Evolutionary conservation across 1,140 invertebrate genomes (phyloP).

Genomic region (Ctenoplectra terminalis): DNA sequence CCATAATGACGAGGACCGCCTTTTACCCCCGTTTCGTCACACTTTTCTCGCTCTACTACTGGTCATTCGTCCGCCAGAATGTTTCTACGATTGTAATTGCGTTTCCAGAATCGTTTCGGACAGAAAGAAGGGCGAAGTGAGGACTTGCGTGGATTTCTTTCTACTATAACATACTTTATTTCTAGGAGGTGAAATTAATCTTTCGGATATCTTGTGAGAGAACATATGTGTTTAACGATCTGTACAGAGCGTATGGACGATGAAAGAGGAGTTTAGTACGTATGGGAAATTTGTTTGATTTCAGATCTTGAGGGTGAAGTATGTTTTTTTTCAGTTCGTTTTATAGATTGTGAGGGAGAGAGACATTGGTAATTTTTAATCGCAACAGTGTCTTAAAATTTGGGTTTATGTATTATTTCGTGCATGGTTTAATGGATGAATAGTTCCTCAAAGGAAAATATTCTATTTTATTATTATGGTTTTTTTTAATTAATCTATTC

Average conservation of each 20-base stretch:
- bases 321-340: not conserved
- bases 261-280: not conserved
- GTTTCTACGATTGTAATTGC: not conserved
- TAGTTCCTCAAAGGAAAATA: too few relatives aligned
- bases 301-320: not conserved
- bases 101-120: not conserved
- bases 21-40: conserved; percentile 9
- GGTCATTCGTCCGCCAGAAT: not conserved
- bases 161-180: too few relatives aligned
- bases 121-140: not conserved
- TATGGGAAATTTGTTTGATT: not conserved
- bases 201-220: not conserved
- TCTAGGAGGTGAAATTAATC: not conserved
- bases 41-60: not conserved
- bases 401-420: too few relatives aligned
- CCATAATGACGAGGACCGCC: conserved; percentile 23
- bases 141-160: not conserved
- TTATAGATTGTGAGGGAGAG: not conserved
- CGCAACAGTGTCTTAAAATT: not conserved
- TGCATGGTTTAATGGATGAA: too few relatives aligned
- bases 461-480: too few relatives aligned
- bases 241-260: not conserved
- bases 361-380: not conserved
- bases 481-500: too few relatives aligned
- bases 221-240: not conserved